phyloP scores from a whole-genome alignment of 2,113 vertebrate species.

The Telmatochromis brichardi region DNA sequence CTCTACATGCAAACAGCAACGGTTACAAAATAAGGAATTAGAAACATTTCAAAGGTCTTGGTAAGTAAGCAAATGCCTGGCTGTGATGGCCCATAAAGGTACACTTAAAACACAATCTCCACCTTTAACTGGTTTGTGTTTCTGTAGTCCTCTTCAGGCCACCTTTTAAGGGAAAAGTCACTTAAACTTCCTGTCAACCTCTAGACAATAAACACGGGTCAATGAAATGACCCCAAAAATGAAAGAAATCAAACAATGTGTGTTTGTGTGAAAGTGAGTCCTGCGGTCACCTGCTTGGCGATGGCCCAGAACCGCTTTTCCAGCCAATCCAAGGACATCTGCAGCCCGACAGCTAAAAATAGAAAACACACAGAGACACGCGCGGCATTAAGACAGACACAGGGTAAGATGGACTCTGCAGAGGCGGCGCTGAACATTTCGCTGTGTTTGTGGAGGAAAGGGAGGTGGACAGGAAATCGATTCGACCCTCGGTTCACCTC shows the following conservation, averaged over 20 bases:
- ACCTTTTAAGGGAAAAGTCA: neutral
- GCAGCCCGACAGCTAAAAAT: conserved; percentile 59
- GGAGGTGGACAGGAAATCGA: conserved; percentile 23
- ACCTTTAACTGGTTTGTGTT: neutral
- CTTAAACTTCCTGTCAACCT: neutral
- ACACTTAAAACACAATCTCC: neutral
- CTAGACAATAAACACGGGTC: neutral
- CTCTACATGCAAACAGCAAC: neutral
- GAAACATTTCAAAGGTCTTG: neutral
- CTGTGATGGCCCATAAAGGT: neutral
- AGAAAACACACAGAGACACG: conserved; percentile 27
- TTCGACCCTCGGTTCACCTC: conserved; percentile 24
- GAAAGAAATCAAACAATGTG: neutral
- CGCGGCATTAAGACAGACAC: neutral
- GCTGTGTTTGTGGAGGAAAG: neutral
- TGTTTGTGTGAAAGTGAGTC: neutral
- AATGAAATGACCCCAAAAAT: neutral
- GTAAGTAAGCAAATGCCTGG: too few relatives aligned
- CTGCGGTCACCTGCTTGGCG: conserved; percentile 52
- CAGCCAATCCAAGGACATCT: conserved; percentile 62
- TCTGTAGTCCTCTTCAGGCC: accelerated
- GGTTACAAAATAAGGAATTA: neutral
- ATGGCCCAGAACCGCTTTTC: conserved; percentile 61
- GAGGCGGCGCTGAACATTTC: neutral
- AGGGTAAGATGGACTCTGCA: conserved; percentile 17